phyloP scores from a whole-genome alignment of 30 jellyfish, hydroid and myxozoan genomes.

The Phacellophora camtschatica region DNA sequence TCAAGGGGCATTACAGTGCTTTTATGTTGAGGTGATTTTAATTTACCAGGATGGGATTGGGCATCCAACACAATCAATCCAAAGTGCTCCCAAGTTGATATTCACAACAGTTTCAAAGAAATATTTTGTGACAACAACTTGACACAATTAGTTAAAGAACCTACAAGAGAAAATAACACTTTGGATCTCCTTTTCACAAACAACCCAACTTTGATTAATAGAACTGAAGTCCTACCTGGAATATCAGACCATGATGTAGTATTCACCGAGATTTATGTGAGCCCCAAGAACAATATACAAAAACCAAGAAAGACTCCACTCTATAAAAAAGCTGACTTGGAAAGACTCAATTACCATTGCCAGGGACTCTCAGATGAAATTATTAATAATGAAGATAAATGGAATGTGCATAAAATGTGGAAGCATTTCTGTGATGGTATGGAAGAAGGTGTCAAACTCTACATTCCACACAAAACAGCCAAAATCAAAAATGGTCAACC shows the following conservation, averaged over 20 bases:
- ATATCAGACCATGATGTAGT: neutral
- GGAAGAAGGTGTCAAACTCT: neutral
- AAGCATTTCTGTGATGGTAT: neutral
- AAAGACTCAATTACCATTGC: neutral
- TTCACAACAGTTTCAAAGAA: neutral
- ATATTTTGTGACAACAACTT: neutral
- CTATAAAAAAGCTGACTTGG: neutral
- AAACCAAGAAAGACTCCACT: neutral
- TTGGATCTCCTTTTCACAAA: neutral
- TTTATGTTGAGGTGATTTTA: conserved; percentile 27
- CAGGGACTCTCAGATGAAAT: neutral
- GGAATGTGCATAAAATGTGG: neutral
- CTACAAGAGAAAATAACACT: conserved; percentile 23
- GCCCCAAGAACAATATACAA: neutral
- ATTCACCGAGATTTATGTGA: neutral
- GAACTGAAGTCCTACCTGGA: neutral
- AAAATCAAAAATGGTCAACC: neutral
- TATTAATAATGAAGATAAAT: neutral
- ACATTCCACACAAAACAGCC: neutral
- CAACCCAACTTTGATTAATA: neutral
- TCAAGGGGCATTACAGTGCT: neutral
- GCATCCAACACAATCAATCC: neutral
- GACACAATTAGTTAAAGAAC: neutral
- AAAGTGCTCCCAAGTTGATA: neutral
- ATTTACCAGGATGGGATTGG: conserved; percentile 42